Conservation (phyloP, 2,113 vertebrate species). For the Panurus biarmicus region DNA sequence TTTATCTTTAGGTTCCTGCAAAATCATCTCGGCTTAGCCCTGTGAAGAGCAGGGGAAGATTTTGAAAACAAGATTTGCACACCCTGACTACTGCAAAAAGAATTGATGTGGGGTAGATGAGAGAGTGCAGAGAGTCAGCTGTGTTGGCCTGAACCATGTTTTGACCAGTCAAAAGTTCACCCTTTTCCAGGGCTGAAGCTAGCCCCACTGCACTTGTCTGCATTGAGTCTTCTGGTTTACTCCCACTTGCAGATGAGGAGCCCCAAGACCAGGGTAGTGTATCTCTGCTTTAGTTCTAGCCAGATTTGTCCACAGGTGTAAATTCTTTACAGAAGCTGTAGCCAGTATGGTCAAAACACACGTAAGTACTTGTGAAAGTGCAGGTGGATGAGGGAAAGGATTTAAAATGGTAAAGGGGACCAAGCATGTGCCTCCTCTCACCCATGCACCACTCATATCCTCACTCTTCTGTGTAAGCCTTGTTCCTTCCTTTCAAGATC, state of each 20-base stretch:
- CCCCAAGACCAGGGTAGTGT: background rate
- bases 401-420: background rate
- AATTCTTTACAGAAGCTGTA: background rate
- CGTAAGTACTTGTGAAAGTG: rapidly evolving
- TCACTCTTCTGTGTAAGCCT: background rate
- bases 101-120: background rate
- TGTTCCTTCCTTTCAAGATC: background rate
- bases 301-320: background rate
- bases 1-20: background rate
- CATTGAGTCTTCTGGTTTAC: background rate
- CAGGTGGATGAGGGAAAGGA: background rate
- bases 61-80: background rate
- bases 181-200: background rate
- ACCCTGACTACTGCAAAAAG: background rate
- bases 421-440: no score
- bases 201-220: background rate
- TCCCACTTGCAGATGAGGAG: background rate
- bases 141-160: background rate
- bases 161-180: background rate
- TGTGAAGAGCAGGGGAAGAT: background rate
- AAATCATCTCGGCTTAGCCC: background rate
- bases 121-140: background rate
- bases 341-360: background rate
- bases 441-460: background rate
- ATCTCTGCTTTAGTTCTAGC: background rate